Percentiles rank a stretch among this genome's conserved stretches.
Evolutionary conservation across 2,113 vertebrate genomes (phyloP).

Genomic region (Stomatorhinus ivindoensis): DNA sequence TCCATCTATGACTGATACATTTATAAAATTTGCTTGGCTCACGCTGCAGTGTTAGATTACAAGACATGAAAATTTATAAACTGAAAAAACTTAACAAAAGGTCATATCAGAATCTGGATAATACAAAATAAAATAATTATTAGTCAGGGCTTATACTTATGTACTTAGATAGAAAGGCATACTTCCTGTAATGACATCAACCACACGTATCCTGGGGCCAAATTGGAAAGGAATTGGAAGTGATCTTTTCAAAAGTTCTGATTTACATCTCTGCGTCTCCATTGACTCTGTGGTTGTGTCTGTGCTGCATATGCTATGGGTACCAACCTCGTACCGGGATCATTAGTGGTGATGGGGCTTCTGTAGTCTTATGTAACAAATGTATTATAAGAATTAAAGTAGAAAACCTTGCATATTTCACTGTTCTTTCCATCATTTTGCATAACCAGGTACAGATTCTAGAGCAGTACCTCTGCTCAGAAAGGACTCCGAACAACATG

Average conservation of each 20-base stretch:
- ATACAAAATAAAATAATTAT: neutral
- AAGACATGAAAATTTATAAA: neutral
- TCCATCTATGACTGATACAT: neutral
- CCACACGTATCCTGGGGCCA: neutral
- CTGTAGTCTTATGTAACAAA: neutral
- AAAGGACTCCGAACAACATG: neutral
- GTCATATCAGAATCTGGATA: neutral
- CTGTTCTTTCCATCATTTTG: neutral
- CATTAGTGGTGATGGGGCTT: neutral
- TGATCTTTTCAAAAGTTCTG: neutral
- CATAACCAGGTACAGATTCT: neutral
- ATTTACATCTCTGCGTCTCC: neutral
- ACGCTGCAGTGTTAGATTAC: neutral
- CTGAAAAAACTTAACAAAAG: neutral
- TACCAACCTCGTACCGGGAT: neutral
- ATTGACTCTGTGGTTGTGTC: neutral
- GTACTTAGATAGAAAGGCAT: neutral
- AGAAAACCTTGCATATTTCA: neutral
- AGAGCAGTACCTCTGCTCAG: neutral
- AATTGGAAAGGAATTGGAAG: neutral
- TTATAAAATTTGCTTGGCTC: neutral
- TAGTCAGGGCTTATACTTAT: neutral
- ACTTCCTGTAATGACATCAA: neutral
- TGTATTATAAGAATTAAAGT: slow-evolving; percentile 3
- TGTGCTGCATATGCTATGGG: neutral